A percentile compares a stretch with the other conserved stretches of the same genome.
phyloP scores from a whole-genome alignment of 64 coral and sea anemone genomes.

The Orbicella faveolata region DNA sequence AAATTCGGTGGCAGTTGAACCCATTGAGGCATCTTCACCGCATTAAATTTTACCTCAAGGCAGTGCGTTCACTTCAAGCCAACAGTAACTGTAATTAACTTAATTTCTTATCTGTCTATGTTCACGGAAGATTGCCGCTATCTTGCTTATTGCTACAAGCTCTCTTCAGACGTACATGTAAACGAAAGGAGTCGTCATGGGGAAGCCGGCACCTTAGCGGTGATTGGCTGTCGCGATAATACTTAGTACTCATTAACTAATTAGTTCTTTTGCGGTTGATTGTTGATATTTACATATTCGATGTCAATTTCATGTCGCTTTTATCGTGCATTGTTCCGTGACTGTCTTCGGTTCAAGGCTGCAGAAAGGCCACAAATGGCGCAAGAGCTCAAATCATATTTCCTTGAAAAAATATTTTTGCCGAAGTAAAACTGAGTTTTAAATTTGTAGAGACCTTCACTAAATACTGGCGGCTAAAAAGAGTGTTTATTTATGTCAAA shows the following conservation, averaged over 20 bases:
- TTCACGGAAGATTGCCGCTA: neutral
- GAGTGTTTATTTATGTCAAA: too few species aligned
- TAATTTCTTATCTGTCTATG: neutral
- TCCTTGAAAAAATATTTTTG: too few species aligned
- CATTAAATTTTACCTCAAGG: neutral
- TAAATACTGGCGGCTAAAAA: too few species aligned
- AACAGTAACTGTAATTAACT: neutral
- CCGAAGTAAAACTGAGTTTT: too few species aligned
- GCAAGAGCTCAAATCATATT: too few species aligned
- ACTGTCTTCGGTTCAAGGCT: too few species aligned
- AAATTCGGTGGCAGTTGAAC: conserved; percentile 83
- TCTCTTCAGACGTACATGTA: neutral
- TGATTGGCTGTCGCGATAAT: conserved; percentile 58
- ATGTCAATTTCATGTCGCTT: neutral
- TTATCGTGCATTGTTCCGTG: neutral
- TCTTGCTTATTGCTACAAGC: neutral
- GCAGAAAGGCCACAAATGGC: too few species aligned
- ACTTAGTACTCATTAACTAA: conserved; percentile 37
- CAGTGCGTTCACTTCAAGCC: neutral
- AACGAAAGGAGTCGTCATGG: conserved; percentile 71
- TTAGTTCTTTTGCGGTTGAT: neutral
- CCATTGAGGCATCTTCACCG: conserved; percentile 70
- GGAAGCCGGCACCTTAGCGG: conserved; percentile 9
- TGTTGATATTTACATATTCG: neutral
- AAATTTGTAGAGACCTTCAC: too few species aligned